Evolutionary conservation across 2,888 invertebrate species (phyloP).

Genomic region (Cheilosia soror): DNA sequence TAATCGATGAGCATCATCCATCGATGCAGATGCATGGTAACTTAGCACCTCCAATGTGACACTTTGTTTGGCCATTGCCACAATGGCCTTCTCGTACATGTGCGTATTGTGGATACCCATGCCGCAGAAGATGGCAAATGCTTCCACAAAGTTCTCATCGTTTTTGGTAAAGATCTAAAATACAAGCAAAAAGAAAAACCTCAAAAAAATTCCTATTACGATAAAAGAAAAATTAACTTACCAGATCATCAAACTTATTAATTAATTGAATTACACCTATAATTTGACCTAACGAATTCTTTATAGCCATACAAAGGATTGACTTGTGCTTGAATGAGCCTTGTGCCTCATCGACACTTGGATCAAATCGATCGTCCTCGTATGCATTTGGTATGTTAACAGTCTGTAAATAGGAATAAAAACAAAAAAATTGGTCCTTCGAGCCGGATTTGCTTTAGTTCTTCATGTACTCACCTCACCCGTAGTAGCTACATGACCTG

Average conservation of each 20-base stretch:
- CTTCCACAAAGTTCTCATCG: constrained; percentile 98
- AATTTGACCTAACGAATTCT: constrained; percentile 95
- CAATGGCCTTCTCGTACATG: constrained; percentile 98
- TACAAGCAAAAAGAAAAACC: neutral
- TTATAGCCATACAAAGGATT: constrained; percentile 97
- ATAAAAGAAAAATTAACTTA: constrained; percentile 75
- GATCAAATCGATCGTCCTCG: constrained; percentile 94
- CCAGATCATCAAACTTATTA: constrained; percentile 95
- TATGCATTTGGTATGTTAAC: constrained; percentile 96
- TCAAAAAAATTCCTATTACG: neutral
- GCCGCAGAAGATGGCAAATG: constrained; percentile 98
- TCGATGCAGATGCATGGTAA: constrained; percentile 96
- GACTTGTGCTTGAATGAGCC: constrained; percentile 92
- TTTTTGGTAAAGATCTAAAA: constrained; percentile 92
- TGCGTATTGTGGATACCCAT: constrained; percentile 99
- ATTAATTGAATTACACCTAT: constrained; percentile 96
- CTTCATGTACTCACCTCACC: constrained; percentile 90
- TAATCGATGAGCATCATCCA: constrained; percentile 94
- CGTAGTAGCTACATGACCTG: constrained; percentile 96
- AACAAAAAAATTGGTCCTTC: constrained; percentile 4
- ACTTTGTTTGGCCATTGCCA: constrained; percentile 98
- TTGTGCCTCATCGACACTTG: constrained; percentile 92
- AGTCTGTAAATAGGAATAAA: constrained; percentile 86
- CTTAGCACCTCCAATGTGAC: constrained; percentile 96
- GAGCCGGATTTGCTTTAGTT: neutral